Base-by-base conservation (phyloP, 1,140 invertebrate species). In the Penaeus chinensis region DNA sequence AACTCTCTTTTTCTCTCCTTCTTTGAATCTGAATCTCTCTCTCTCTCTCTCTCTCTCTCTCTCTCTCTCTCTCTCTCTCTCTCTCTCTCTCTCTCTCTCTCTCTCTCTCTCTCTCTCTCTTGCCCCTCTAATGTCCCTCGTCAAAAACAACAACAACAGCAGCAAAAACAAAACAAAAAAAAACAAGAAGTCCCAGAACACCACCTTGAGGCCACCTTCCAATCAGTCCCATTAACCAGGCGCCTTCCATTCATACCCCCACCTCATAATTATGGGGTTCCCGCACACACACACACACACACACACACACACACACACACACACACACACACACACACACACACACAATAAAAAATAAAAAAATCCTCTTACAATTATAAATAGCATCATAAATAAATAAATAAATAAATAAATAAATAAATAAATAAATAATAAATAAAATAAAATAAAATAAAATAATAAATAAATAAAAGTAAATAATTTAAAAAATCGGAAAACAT, bases 271-370 rank as follows among this genome's bases (percentile, higher is more conserved):
- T 54, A 54, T 54, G 54, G 54, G 54, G 54, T 54, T 54, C 54
- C 10, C 16, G 16, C 11, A 81, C 63, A 63, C 61, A 37, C 37
- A 27, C 37, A 37, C 54, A 20, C 37, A 37, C 60, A 81, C 78
- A 62, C 78, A 62, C 78, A 81, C 78, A 81, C 60, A 81, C 78
- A 81, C 78, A 81, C 54, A 81, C 78, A 81, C 78, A 69, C 82
- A 84, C 82, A 84, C 65, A 84, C 82, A 84, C 69, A 71, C 82
- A 74, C 66, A 74, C 82, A 84, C 65, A 84, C 82, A 84, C 82
- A 84, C 82, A 84, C 82, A 84, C 82, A 69, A 27, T 76, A 20
- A 19, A 2, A 37, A 2, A 37, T 5, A 37, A 2, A 37, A 2
- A 37, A 2, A 37, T 5, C 2, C 37, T 3, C 37, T 3, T 5